Evolutionary conservation across 2,113 vertebrate species (phyloP), one percentile per base, ranked within the genome.

Genomic region (Sminthopsis crassicaudata): DNA sequence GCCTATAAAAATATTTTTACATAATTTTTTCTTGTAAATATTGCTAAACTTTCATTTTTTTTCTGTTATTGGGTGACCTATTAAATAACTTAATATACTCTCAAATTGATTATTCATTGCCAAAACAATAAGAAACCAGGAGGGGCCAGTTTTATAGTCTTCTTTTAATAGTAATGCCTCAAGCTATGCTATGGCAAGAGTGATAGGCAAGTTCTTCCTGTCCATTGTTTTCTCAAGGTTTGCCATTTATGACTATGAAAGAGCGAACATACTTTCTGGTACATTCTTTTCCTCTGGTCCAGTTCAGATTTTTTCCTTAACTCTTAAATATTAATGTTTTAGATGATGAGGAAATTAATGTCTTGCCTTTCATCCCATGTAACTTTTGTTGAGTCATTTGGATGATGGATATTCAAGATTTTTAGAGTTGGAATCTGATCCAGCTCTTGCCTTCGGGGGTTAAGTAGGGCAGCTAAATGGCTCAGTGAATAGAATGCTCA

Each of bases 21-120:
- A 97, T 96, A 96, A 94, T 94, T 95, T 91, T 96, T 95, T 96
- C 97, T 84, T 97, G 94, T 97, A 97, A 98, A 98, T 97, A 97
- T 92, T 92, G 96, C 96, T 96, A 92, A 95, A 97, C 95, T 95
- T 96, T 95, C 22, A 95, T 95, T 91, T 92, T 95, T 92, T 95
- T 92, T 90, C 94, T 96, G 94, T 96, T 96, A 97, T 96, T 97
- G 94, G 95, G 96, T 96, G 96, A 97, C 96, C 95, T 96, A 95
- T 97, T 97, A 97, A 97, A 55, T 94, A 95, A 95, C 67, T 51
- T 96, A 97, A 91, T 93, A 93, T 97, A 96, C 91, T 97, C 97
- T 95, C 60, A 93, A 90, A 93, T 11, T n/a, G 54, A 12, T 93
- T 53, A 92, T 96, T 92, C 95, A 36, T 36, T 84, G 95, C 95